Evolutionary conservation across 1,140 invertebrate genomes (phyloP), one percentile per base, ranked within the genome.

Genomic region (Zaprionus capensis): DNA sequence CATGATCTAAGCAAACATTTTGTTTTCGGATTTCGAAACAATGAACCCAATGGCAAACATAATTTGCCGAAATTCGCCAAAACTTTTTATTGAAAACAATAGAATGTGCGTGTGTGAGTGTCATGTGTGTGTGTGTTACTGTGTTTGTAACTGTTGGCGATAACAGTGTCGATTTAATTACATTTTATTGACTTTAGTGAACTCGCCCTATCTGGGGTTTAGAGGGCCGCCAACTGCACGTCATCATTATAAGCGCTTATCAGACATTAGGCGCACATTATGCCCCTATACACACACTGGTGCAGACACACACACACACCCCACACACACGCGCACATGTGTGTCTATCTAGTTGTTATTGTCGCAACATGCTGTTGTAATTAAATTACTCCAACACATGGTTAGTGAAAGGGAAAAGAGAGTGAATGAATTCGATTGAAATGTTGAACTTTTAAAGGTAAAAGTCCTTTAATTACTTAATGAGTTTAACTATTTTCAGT

Each of bases 121-220:
- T 66, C 63, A 53, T 46, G 41, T 68, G 26, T 38, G 14, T 51
- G 24, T 26, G 24, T 26, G 24, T 26, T 26, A 26, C 24, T 26
- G 46, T 73, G 53, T 68, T 28, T 56, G 26, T 55, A 44, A 38
- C 26, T 62, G 22, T 53, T 68, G 53, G 71, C 72, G 84, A 88
- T 88, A 90, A 90, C 78, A 88, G 84, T 84, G 85, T 81, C 85
- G 81, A 85, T 88, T 88, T 88, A 88, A 88, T 88, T 88, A 88
- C 84, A 84, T 85, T 90, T 90, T 88, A 88, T 90, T 85, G 85
- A 88, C 71, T 79, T 65, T 74, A 51, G 14, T 36, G 58, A 44
- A 64, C 41, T 28, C 53, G 28, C 41, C 64, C 62, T 74, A 65
- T 61, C 56, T 59, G 34, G n/a, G 59, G 20, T 70, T 65, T 59